Evolutionary conservation across 2,797 vertebrate species (phyloP).

Genomic region (Cryptoblepharus egeriae): DNA sequence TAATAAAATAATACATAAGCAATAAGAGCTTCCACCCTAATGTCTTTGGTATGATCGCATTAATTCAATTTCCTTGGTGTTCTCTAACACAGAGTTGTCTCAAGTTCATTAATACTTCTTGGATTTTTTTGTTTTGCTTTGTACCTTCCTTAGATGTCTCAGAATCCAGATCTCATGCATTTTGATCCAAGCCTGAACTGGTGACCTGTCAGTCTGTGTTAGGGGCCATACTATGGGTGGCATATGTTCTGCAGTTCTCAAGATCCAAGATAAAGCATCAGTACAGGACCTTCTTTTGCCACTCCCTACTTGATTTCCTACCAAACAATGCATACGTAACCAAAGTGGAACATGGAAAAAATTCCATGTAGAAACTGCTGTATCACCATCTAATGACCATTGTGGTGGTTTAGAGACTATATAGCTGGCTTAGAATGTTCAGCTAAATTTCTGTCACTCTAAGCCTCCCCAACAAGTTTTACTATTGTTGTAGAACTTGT

Average conservation of each 20-base stretch:
- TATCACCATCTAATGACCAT: neutral
- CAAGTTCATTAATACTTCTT: neutral
- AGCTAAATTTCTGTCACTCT: neutral
- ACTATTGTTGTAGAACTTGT: neutral
- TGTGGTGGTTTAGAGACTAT: neutral
- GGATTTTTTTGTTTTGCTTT: neutral
- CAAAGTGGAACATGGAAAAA: neutral
- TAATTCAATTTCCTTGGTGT: neutral
- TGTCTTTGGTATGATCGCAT: neutral
- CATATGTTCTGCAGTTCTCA: neutral
- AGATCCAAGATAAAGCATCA: neutral
- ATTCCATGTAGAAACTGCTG: neutral
- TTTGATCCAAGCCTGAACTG: neutral
- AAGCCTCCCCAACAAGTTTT: neutral
- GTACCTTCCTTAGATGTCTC: too few species aligned
- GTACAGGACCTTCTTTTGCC: neutral
- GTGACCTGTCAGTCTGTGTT: neutral
- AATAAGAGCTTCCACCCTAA: neutral
- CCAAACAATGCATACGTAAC: neutral
- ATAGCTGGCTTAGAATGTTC: neutral
- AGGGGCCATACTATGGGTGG: neutral
- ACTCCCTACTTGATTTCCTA: neutral
- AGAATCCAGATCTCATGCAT: neutral
- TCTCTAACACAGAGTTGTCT: neutral
- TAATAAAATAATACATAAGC: neutral